Base-by-base conservation (phyloP, 2,113 vertebrate genomes). In the Psammodynastes pulverulentus region DNA sequence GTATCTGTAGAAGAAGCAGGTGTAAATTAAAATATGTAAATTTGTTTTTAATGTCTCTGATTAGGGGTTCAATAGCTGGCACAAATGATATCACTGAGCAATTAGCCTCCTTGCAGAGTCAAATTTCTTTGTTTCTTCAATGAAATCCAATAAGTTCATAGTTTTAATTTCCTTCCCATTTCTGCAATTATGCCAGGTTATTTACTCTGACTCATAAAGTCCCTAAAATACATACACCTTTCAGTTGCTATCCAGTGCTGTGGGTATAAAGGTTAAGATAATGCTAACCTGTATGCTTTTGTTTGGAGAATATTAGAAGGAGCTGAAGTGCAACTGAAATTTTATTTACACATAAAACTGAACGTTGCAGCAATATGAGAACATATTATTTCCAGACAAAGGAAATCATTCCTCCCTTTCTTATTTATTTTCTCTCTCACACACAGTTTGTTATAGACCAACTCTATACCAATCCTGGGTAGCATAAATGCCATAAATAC, bases 361-460 rank as follows among this genome's bases (percentile, higher is more conserved):
- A 90, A 96, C 89, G 95, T 94, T 94, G 94, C 93, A 91, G 92
- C 95, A 87, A 62, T 95, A 92, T 95, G 94, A 97, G 95, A 86
- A 62, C 91, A 89, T 94, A 94, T 96, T 96, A 95, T 97, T 95
- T 96, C 95, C 96, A 95, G 97, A 95, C 91, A 94, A 84, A 94
- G 90, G 87, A 88, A 90, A 94, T 94, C 91, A 46, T 93, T 93
- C 90, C 54, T 96, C 15, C 56, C 92, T 52, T 34, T 39, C 13
- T 34, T 5, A 3, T 34, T 72, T 1, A 17, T 15, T 67, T 13
- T n/a, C 62, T 67, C 3, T 62, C 58, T 13, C 56, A 58, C 24
- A 58, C 56, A 58, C 9, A n/a, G 9, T 62, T 67, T 19, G 15
- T 34, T 34, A 72, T 34, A 34, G 29, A 34, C n/a, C 67, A 72